Evolutionary conservation across 2,113 vertebrate species (phyloP).

Genomic region (Ctenomys sociabilis): DNA sequence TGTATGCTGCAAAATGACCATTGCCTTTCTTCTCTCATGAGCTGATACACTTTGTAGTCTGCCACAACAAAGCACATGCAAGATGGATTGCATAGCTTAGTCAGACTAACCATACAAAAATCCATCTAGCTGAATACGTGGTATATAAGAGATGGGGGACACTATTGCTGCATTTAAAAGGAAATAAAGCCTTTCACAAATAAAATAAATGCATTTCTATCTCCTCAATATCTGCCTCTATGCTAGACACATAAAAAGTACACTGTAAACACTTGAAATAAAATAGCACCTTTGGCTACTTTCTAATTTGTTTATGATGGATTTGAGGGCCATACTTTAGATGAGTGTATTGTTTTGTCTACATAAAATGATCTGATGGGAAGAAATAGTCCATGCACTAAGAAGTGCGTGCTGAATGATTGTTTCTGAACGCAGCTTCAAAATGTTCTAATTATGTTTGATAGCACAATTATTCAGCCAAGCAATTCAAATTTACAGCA

Average conservation of each 20-base stretch:
- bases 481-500: constrained; percentile 30
- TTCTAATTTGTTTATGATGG: constrained; percentile 11
- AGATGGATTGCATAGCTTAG: neutral
- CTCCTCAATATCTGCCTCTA: neutral
- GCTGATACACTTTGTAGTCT: neutral
- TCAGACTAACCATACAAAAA: neutral
- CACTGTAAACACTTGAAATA: constrained; percentile 25
- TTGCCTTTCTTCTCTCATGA: neutral
- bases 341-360: neutral
- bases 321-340: neutral
- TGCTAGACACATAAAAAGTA: neutral
- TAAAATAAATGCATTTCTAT: neutral
- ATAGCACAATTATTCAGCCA: neutral
- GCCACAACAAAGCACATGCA: fast-evolving
- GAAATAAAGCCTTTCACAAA: neutral
- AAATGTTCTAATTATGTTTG: constrained; percentile 27
- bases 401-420: neutral
- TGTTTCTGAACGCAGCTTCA: constrained; percentile 14
- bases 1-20: neutral
- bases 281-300: neutral
- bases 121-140: neutral
- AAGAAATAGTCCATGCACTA: neutral
- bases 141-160: neutral
- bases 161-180: neutral
- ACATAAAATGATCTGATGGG: neutral